Conservation (phyloP, 2,888 invertebrate species). For the Ganaspis brasiliensis region DNA sequence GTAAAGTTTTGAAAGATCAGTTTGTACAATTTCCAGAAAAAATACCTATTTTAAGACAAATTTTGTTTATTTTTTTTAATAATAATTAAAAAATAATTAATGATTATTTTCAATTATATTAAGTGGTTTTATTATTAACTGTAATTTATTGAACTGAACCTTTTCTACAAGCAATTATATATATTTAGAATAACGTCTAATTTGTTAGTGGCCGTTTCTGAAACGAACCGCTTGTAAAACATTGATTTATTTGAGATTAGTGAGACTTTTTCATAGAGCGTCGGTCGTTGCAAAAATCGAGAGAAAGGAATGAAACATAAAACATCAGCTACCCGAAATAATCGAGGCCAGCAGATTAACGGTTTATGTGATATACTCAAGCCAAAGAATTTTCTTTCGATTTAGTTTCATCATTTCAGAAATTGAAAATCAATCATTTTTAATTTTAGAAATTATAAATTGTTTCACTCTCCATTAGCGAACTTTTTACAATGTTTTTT, state of each 20-base stretch:
- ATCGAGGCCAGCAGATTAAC: constrained; percentile 39
- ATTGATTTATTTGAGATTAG: constrained; percentile 38
- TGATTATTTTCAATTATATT: no score
- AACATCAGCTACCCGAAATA: constrained; percentile 31
- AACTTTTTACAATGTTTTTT: neutral
- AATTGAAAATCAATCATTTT: constrained; percentile 37
- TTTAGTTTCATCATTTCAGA: constrained; percentile 10
- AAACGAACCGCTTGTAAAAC: constrained; percentile 24
- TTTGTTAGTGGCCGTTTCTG: neutral
- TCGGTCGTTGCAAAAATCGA: constrained; percentile 27
- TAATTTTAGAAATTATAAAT: constrained; percentile 32
- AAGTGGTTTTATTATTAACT: no score
- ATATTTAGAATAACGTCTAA: constrained; percentile 7
- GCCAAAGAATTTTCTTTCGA: constrained; percentile 29
- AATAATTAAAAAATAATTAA: no score
- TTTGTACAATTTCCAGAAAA: no score
- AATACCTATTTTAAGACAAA: no score
- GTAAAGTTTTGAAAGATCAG: no score
- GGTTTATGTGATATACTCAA: constrained; percentile 30
- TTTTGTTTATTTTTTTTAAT: no score
- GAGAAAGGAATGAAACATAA: constrained; percentile 33
- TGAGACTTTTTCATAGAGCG: constrained; percentile 12
- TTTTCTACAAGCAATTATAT: no score
- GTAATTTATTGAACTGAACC: no score
- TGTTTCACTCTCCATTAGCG: constrained; percentile 17